Evolutionary conservation across 2,113 vertebrate genomes (phyloP).

Genomic region (Polyodon spathula): DNA sequence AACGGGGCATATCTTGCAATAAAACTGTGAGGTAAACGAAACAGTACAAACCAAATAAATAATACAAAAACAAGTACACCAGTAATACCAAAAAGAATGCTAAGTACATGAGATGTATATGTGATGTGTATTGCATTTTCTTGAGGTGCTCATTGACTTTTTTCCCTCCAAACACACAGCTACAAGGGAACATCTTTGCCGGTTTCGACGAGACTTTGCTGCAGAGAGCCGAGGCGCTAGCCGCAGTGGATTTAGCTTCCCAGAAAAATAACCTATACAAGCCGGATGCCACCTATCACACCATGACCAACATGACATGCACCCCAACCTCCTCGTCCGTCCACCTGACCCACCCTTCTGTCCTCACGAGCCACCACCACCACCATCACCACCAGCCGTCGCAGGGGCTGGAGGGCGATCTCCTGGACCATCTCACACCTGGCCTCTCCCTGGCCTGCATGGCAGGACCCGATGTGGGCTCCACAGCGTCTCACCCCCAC

Average conservation of each 20-base stretch:
- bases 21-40: too few relatives aligned
- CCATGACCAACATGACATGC: constrained; percentile 86
- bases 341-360: constrained; percentile 81
- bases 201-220: constrained; percentile 84
- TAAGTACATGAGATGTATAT: too few relatives aligned
- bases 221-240: constrained; percentile 80
- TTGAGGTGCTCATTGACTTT: constrained; percentile 11
- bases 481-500: constrained; percentile 70
- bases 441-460: constrained; percentile 70
- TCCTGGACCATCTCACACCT: constrained; percentile 78
- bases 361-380: constrained; percentile 71
- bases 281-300: constrained; percentile 88
- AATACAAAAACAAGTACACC: too few relatives aligned
- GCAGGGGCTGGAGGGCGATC: constrained; percentile 75
- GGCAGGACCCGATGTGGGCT: constrained; percentile 70
- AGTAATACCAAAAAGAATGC: too few relatives aligned
- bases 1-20: too few relatives aligned
- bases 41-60: too few relatives aligned
- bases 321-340: constrained; percentile 74
- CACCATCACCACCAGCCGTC: constrained; percentile 67
- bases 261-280: constrained; percentile 89
- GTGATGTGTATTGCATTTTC: constrained; percentile 1
- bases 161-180: constrained; percentile 52
- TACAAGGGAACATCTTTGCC: constrained; percentile 86
- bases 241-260: constrained; percentile 80